Evolutionary conservation across 2,113 vertebrate genomes (phyloP).

Genomic region (Bettongia penicillata): DNA sequence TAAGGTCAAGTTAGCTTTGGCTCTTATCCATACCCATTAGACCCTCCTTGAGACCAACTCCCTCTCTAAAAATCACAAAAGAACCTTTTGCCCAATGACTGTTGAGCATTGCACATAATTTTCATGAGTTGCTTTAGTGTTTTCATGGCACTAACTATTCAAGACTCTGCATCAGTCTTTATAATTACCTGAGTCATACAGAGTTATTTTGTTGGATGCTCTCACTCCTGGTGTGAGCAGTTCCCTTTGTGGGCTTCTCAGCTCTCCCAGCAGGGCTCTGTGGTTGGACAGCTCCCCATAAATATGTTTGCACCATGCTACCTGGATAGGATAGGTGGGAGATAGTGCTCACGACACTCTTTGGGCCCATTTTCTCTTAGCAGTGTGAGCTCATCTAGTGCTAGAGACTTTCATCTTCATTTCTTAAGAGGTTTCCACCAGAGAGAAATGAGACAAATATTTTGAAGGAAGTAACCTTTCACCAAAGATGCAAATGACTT

Average conservation of each 20-base stretch:
- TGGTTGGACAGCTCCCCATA: constrained; percentile 26
- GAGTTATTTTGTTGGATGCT: not conserved
- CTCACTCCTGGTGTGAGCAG: constrained; percentile 28
- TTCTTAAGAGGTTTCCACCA: not conserved
- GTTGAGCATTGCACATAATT: not conserved
- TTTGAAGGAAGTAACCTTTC: constrained; percentile 17
- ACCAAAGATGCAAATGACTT: not conserved
- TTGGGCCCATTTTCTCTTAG: constrained; percentile 17
- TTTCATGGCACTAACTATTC: not conserved
- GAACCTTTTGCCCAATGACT: constrained; percentile 24
- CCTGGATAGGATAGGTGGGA: constrained; percentile 44
- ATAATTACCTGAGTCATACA: not conserved
- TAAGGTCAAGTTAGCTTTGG: not conserved
- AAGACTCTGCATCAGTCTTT: not conserved
- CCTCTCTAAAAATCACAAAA: constrained; percentile 36
- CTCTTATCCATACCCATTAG: not conserved
- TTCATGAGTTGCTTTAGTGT: not conserved
- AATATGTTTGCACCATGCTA: constrained; percentile 42
- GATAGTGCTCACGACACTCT: constrained; percentile 18
- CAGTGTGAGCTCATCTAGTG: not conserved
- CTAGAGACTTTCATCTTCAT: not conserved
- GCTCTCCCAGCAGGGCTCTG: constrained; percentile 8
- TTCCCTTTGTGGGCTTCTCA: constrained; percentile 21
- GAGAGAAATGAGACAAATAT: constrained; percentile 12
- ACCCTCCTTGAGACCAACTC: not conserved